Evolutionary conservation across 1,140 invertebrate genomes (phyloP), one percentile per base, ranked within the genome.

Genomic region (Acromyrmex echinatior): DNA sequence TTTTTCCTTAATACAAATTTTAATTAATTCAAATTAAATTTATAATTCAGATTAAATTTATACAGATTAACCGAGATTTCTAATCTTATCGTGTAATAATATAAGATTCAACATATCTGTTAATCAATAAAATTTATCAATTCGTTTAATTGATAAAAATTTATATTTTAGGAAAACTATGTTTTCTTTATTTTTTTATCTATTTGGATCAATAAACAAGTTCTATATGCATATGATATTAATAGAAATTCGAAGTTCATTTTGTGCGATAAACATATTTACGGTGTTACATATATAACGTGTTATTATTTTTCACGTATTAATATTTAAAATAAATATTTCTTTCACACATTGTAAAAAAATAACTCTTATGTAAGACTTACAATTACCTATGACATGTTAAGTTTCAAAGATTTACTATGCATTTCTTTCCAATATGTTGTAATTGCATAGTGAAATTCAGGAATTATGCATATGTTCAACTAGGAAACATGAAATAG

Each of bases 341-440:
- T 0, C 18, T 73, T 10, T 25, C 0, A 0, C 18, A 31, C 9
- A 31, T 56, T 21, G 10, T 7, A 56, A 73, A 14, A 39, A 14
- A 56, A 14, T 0, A 49, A 25, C 66, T 74, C 25, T 74, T 4
- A 56, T 21, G 21, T n/a, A 31, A 31, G 45, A 31, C 28, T 56
- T 10, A 76, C 21, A 12, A 74, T 2, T 74, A 2, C 35, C 31
- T 35, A 35, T 7, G 35, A 31, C n/a, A 21, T 58, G 2, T 76
- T 63, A 45, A 77, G 62, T 62, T 77, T 63, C 5, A n/a, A 39
- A 77, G 1, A 62, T 28, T 62, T 77, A 62, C 21, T 18, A 25
- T 5, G 16, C 1, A 16, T 62, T 77, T 78, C 18, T 45, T 63
- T 78, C 1, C 2, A 18, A 71, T 45, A 77, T 45, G 0, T 0